These are phyloP conservation scores for Gnatocerus cornutus DNA, from an alignment of 2,888 invertebrate species.

Conservation along the genomic window DNA sequence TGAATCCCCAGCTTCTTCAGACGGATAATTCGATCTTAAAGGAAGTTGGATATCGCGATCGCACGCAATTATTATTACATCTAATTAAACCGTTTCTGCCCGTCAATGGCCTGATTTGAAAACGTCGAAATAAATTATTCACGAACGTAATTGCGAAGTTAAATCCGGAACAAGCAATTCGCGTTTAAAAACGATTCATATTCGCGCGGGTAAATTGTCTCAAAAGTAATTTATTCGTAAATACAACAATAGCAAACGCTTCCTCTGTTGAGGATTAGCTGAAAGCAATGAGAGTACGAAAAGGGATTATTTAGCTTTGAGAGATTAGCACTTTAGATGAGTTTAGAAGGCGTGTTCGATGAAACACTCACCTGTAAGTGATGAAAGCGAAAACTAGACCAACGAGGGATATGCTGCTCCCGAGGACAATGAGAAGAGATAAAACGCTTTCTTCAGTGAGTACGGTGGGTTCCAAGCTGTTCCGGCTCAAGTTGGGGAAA, in stretches of 20 bases:
- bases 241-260: slow-evolving; percentile 38
- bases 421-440: slow-evolving; percentile 78
- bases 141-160: slow-evolving; percentile 15
- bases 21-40: slow-evolving; percentile 18
- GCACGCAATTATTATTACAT: too few species aligned
- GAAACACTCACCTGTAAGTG: slow-evolving; percentile 77
- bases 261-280: slow-evolving; percentile 24
- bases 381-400: slow-evolving; percentile 81
- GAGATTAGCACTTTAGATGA: slow-evolving; percentile 40
- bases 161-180: slow-evolving; percentile 1
- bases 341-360: slow-evolving; percentile 20
- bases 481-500: slow-evolving; percentile 68
- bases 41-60: not conserved
- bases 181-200: slow-evolving; percentile 43
- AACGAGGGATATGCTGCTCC: slow-evolving; percentile 79
- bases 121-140: slow-evolving; percentile 33
- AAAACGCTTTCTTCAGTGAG: slow-evolving; percentile 76
- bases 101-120: too few species aligned
- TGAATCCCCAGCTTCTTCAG: slow-evolving; percentile 18
- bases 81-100: too few species aligned
- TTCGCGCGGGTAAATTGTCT: slow-evolving; percentile 30
- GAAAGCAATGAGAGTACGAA: slow-evolving; percentile 20
- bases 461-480: slow-evolving; percentile 63
- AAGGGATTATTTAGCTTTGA: slow-evolving; percentile 32
- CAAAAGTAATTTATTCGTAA: slow-evolving; percentile 43